phyloP scores from a whole-genome alignment of 1,140 invertebrate species.

The Musca vetustissima region DNA sequence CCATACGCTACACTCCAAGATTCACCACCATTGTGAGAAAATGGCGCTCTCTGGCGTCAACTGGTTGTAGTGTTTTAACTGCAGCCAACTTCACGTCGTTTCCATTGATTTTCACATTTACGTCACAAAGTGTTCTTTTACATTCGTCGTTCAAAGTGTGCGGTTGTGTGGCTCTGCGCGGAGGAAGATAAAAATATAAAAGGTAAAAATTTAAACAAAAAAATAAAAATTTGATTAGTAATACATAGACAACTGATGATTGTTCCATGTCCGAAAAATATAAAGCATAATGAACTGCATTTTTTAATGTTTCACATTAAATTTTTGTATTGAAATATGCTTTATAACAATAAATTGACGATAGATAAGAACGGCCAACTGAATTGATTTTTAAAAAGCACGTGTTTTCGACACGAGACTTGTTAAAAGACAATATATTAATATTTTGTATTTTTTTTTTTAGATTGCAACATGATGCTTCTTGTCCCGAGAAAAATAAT shows the following conservation, averaged over 20 bases:
- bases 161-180: background rate
- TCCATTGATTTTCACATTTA: background rate
- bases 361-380: conserved; percentile 32
- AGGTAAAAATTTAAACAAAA: background rate
- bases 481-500: too few species aligned
- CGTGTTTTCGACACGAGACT: too few species aligned
- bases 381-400: background rate
- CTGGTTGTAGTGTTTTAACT: background rate
- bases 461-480: too few species aligned
- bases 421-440: too few species aligned
- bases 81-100: conserved; percentile 6
- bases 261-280: conserved; percentile 26
- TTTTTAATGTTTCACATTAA: conserved; percentile 4
- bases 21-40: too few species aligned
- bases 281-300: background rate
- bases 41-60: too few species aligned
- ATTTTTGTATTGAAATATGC: conserved; percentile 11
- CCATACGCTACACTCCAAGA: too few species aligned
- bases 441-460: too few species aligned
- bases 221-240: background rate
- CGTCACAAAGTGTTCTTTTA: background rate
- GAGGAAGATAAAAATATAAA: background rate
- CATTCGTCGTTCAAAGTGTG: background rate
- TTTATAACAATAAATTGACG: conserved; percentile 16
- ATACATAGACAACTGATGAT: conserved; percentile 15